Base-by-base conservation (phyloP, 2,888 invertebrate species). In the Dolomedes plantarius region DNA sequence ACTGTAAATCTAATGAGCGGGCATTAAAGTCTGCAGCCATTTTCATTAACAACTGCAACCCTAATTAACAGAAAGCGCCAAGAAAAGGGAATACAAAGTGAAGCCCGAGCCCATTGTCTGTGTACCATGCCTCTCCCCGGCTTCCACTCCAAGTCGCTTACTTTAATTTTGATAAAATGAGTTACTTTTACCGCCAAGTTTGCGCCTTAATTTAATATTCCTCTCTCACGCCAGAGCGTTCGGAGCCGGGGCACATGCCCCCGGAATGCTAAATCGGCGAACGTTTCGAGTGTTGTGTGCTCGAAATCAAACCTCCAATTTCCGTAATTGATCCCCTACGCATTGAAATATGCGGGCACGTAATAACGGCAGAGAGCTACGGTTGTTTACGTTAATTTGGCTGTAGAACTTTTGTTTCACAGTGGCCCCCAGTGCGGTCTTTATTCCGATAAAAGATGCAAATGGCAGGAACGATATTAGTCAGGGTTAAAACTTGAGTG, bases 121-220 rank as follows among this genome's bases (percentile, higher is more conserved):
- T 32, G 19, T 19, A 67, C 36, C 3, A 5, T 13, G 29, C 67
- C 46, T 46, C 62, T 36, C 39, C 13, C 64, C 29, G 5, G 56
- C 56, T 19, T 16, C 36, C 36, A 36, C 5, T 11, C 11, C 7
- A 16, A 46, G 46, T 6, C 16, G 46, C 56, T 56, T 23, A 23
- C 76, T 83, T 83, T 83, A 83, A 83, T 83, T 76, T 76, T 83
- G 76, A 83, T 83, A 83, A 83, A 83, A 83, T 76, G 82, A 76
- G 76, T 83, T 77, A 76, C 76, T 83, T 83, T 75, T 72, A 62
- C 64, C 62, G 69, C 50, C 65, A 73, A 80, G 80, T 80, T 80
- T 78, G 56, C 74, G 74, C 81, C 81, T 74, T 83, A 83, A 83
- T 83, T 83, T 83, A 83, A 83, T 83, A 83, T 83, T 76, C 76